phyloP scores from a whole-genome alignment of 2,888 invertebrate species.

The Xanthia togata region DNA sequence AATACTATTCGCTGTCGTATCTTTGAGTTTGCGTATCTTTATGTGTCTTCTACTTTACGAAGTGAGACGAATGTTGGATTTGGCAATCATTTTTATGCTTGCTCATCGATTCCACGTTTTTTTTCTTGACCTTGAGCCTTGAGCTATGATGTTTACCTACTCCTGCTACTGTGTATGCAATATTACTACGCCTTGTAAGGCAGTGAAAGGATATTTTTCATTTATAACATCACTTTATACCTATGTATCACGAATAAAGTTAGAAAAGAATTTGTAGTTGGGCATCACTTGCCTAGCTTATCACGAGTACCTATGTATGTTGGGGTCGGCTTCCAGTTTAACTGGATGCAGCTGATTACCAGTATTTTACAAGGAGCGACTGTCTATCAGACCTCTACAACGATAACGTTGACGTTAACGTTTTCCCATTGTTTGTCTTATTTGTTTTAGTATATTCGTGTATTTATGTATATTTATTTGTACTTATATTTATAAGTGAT shows the following conservation, averaged over 20 bases:
- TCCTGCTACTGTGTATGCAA: no score
- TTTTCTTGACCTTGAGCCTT: neutral
- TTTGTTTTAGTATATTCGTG: no score
- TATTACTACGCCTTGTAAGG: no score
- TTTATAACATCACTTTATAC: no score
- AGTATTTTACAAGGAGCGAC: neutral
- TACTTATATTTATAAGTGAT: no score
- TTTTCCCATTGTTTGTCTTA: no score
- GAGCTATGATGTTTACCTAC: no score
- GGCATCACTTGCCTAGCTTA: neutral
- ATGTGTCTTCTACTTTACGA: neutral
- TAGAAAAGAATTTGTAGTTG: neutral
- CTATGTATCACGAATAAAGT: no score
- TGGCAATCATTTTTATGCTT: constrained; percentile 13
- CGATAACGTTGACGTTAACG: no score
- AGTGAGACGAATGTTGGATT: constrained; percentile 9
- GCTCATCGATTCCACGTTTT: neutral
- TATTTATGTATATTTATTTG: no score
- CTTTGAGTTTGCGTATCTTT: constrained; percentile 32
- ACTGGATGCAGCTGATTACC: neutral
- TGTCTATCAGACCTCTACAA: neutral
- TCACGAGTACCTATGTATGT: neutral
- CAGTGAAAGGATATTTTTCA: no score
- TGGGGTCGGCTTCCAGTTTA: neutral
- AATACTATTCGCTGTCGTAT: constrained; percentile 37